Base-by-base conservation (phyloP, 2,797 vertebrate genomes). In the Lycodopsis pacificus region DNA sequence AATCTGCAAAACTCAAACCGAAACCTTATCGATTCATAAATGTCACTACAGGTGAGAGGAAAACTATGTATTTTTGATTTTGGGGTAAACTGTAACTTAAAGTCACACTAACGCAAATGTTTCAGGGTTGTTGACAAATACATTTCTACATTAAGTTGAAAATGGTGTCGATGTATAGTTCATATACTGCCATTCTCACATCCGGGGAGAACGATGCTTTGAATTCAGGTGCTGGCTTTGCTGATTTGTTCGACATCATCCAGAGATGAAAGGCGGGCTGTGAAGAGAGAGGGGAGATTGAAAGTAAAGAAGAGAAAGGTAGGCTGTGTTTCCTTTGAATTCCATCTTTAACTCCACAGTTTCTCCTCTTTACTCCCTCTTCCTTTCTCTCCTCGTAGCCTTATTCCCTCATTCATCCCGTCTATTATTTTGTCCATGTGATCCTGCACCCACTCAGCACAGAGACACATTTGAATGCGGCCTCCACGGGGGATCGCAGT, bases 231-330 rank as follows among this genome's bases (percentile, higher is more conserved):
- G 71, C 78, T 86, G 78, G 36, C 88, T 81, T 84, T 86, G 76
- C 87, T 88, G 91, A 91, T 92, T 89, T 93, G 91, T 86, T 91
- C 86, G 74, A 90, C 87, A 90, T 92, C 91, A 93, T 93, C 90
- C 87, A 3, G 30, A 92, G 92, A 93, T 92, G 85, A 91, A 93
- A 88, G 78, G 54, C 10, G 2, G 64, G 73, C 73, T 88, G 66
- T 86, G 77, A 84, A 86, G 88, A 77, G 65, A 85, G 87, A 75
- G 7, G 67, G 67, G 76, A 77, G 88, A 85, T 83, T 84, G 84
- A 74, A 79, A 77, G 80, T 81, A 80, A 83, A 83, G 76, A 59
- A 87, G 73, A 83, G 86, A 88, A 85, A 67, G 82, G 65, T 74
- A 72, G 64, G 30, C 71, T 81, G 72, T 81, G 86, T 88, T 89